Percentiles rank a stretch among this genome's conserved stretches.
These are phyloP conservation scores for Anarhynchus alexandrinus DNA, from an alignment of 2,113 vertebrate species.

Conservation along the genomic window DNA sequence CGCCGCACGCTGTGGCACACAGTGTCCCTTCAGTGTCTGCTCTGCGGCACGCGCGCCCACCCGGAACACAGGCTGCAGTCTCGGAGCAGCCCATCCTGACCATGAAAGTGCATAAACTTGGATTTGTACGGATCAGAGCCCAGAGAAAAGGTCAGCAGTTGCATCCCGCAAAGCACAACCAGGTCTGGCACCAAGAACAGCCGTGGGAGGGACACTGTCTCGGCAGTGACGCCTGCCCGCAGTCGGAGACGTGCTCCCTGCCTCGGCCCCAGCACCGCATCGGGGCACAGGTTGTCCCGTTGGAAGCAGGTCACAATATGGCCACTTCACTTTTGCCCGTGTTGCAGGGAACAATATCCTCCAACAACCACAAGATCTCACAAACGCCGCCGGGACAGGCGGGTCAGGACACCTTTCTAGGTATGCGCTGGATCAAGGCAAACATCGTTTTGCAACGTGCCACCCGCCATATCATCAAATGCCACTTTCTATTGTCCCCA, in stretches of 20 bases:
- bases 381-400: background rate
- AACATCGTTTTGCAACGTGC: accelerated
- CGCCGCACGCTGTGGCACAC: accelerated
- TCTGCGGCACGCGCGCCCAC: background rate
- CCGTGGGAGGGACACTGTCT: background rate
- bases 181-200: background rate
- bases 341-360: background rate
- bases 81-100: background rate
- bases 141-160: background rate
- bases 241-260: accelerated
- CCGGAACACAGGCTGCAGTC: background rate
- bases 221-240: accelerated
- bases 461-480: background rate
- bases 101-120: background rate
- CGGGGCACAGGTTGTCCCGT: background rate
- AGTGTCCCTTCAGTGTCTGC: background rate
- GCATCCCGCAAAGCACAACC: background rate
- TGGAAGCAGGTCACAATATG: background rate
- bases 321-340: background rate
- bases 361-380: accelerated
- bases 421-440: accelerated
- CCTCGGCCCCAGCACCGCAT: background rate
- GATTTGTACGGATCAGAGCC: background rate
- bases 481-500: background rate
- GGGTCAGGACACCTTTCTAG: background rate